A percentile compares a stretch with the other conserved stretches of the same genome.
These are phyloP conservation scores for Helogale parvula DNA, from an alignment of 2,113 vertebrate species.

Conservation along the genomic window DNA sequence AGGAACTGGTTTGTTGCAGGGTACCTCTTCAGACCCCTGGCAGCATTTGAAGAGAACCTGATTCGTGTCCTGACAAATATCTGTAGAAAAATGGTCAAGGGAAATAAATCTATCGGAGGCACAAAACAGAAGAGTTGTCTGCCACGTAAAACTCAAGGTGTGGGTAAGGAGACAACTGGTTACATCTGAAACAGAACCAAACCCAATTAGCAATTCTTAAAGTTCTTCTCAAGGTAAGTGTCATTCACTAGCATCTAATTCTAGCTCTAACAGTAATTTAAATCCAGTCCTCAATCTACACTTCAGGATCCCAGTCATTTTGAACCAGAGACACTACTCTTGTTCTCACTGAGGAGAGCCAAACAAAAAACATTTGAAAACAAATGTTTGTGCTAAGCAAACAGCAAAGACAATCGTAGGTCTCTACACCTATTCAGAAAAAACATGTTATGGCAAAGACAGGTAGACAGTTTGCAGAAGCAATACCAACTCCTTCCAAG, in stretches of 20 bases:
- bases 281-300: background rate
- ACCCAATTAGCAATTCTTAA: background rate
- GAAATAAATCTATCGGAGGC: slow-evolving; percentile 52
- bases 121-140: background rate
- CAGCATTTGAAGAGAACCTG: slow-evolving; percentile 96
- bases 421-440: background rate
- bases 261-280: slow-evolving; percentile 8
- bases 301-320: slow-evolving; percentile 9
- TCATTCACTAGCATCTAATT: slow-evolving; percentile 2
- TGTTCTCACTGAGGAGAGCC: background rate
- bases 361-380: background rate
- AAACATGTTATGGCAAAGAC: background rate
- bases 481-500: background rate
- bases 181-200: slow-evolving; percentile 40
- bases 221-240: slow-evolving; percentile 35
- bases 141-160: background rate
- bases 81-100: slow-evolving; percentile 88
- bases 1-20: slow-evolving; percentile 93
- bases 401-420: background rate
- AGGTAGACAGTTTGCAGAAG: background rate
- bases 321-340: background rate
- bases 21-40: slow-evolving; percentile 93
- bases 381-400: background rate
- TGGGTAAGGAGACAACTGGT: background rate
- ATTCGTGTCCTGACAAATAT: slow-evolving; percentile 96